These are phyloP conservation scores for Siniperca scherzeri DNA, from an alignment of 2,797 vertebrate species.

Conservation along the genomic window DNA sequence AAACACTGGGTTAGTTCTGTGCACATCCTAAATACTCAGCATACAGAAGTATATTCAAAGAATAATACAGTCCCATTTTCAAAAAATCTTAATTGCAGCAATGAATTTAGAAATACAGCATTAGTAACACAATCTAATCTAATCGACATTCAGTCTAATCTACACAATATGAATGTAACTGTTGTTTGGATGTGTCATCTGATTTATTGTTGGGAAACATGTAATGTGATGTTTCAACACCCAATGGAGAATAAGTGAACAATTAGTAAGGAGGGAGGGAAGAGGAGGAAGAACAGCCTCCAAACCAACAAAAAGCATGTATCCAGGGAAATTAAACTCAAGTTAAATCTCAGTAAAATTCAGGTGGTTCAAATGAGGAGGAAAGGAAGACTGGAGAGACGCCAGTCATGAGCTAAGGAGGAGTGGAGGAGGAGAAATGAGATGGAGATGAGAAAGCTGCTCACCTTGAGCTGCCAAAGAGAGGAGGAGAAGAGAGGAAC, in stretches of 20 bases:
- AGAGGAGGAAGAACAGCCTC: not conserved
- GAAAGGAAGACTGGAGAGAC: not conserved
- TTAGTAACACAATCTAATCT: not conserved
- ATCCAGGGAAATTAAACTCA: constrained; percentile 17
- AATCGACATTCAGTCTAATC: too few species aligned
- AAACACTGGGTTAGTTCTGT: too few species aligned
- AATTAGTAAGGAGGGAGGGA: not conserved
- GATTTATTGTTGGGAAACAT: not conserved
- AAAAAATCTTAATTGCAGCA: not conserved
- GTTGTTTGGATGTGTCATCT: not conserved
- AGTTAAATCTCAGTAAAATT: constrained; percentile 8
- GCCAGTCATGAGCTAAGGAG: not conserved
- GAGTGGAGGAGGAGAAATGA: not conserved
- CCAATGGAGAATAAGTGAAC: not conserved
- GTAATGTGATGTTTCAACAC: not conserved
- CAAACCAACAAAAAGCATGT: not conserved
- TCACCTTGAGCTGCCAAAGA: constrained; percentile 24
- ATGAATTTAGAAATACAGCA: not conserved
- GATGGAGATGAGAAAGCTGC: constrained; percentile 27
- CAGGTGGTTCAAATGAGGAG: constrained; percentile 5
- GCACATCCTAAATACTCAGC: not conserved
- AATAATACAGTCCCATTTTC: not conserved
- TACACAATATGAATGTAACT: not conserved
- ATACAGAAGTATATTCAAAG: not conserved
- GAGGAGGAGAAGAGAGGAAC: not conserved